phyloP scores from a whole-genome alignment of 2,113 vertebrate genomes.

The Plecturocebus donacophilus region DNA sequence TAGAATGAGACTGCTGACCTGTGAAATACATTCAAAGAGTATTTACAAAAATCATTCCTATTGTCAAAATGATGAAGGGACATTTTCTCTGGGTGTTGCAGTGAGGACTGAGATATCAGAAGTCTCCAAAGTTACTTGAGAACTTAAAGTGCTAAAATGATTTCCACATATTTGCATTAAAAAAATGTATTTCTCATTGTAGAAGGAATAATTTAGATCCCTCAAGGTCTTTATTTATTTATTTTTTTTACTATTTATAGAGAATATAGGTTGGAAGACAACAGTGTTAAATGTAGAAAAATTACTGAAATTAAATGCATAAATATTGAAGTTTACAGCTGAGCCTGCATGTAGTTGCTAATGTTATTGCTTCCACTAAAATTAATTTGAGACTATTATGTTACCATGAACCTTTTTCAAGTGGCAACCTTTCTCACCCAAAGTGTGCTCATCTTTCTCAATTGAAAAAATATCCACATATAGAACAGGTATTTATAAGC shows the following conservation, averaged over 20 bases:
- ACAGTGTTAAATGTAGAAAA: background rate
- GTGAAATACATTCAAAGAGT: conserved; percentile 56
- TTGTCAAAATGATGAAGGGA: conserved; percentile 44
- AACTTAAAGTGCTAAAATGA: background rate
- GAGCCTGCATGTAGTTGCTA: background rate
- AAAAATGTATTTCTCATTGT: background rate
- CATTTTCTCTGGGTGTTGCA: background rate
- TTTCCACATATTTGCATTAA: background rate
- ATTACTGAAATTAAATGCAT: background rate
- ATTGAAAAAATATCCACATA: background rate
- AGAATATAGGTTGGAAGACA: background rate
- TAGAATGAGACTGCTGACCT: conserved; percentile 52
- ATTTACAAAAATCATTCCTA: conserved; percentile 29
- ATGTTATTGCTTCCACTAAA: background rate
- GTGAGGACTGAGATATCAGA: background rate
- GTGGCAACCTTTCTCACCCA: background rate
- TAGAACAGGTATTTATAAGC: background rate
- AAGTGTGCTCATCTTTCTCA: background rate
- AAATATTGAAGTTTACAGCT: background rate
- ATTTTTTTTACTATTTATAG: background rate
- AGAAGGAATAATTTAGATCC: background rate
- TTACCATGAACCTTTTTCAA: background rate
- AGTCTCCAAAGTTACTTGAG: background rate
- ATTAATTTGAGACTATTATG: background rate
- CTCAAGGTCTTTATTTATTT: background rate